Percentiles rank a stretch among this genome's conserved stretches.
These are phyloP conservation scores for Orchesella cincta DNA, from an alignment of 1,140 invertebrate species.

Conservation along the genomic window DNA sequence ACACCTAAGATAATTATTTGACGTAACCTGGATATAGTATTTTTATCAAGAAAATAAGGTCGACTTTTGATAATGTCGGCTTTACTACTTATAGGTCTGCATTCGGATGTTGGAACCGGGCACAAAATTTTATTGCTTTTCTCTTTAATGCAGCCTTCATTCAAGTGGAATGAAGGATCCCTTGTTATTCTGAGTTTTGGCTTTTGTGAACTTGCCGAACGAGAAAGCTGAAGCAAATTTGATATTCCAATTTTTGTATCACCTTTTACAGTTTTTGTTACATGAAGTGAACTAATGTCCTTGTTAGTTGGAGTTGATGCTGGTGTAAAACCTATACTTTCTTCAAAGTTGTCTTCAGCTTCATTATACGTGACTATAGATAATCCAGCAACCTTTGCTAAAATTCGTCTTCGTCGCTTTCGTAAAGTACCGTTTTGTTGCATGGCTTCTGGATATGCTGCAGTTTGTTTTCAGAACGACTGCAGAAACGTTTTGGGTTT, in stretches of 20 bases:
- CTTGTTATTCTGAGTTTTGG: background rate
- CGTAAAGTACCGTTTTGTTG: background rate
- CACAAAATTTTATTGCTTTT: background rate
- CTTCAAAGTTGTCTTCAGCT: too few relatives aligned
- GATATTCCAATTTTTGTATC: background rate
- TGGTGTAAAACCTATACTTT: too few relatives aligned
- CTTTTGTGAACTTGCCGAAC: too few relatives aligned
- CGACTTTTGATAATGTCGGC: background rate
- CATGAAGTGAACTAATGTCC: background rate
- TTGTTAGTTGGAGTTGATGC: too few relatives aligned
- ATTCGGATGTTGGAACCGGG: background rate
- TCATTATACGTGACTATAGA: background rate
- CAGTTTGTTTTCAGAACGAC: too few relatives aligned
- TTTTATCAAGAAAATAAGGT: slow-evolving; percentile 25
- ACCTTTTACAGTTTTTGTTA: slow-evolving; percentile 1
- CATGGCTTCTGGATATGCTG: too few relatives aligned
- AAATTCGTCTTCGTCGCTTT: background rate
- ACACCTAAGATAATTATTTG: slow-evolving; percentile 25
- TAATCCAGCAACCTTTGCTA: background rate
- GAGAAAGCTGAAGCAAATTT: background rate
- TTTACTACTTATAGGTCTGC: background rate
- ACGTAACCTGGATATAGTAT: slow-evolving; percentile 16
- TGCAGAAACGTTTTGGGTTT: too few relatives aligned
- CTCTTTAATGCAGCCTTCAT: background rate
- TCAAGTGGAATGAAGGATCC: background rate